Percentiles rank a stretch among this genome's conserved stretches.
These are phyloP conservation scores for Luffia ferchaultella DNA, from an alignment of 2,888 invertebrate species.

Conservation along the genomic window DNA sequence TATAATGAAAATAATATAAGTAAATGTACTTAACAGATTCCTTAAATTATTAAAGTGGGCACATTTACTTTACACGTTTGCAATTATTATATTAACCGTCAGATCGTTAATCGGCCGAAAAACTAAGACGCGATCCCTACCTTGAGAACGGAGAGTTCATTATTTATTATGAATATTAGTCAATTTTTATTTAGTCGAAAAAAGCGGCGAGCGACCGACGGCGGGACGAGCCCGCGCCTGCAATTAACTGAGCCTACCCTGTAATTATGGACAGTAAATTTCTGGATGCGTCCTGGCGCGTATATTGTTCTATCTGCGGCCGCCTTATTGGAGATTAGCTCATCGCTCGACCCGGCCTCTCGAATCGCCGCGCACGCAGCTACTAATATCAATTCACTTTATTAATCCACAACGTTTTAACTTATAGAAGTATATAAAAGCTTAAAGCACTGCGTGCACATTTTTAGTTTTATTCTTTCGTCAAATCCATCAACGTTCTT, in stretches of 20 bases:
- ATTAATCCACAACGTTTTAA: neutral
- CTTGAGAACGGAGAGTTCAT: constrained; percentile 57
- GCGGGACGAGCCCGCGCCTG: constrained; percentile 64
- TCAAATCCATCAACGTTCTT: neutral
- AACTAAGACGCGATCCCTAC: constrained; percentile 48
- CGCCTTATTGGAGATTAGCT: constrained; percentile 44
- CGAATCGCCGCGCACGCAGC: constrained; percentile 1
- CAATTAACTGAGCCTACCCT: constrained; percentile 85
- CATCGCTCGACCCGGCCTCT: constrained; percentile 16
- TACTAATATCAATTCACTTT: constrained; percentile 1
- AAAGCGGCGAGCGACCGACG: constrained; percentile 47
- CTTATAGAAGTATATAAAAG: too few relatives aligned
- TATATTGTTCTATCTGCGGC: constrained; percentile 56
- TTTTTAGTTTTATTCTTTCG: too few relatives aligned
- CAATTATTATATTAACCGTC: constrained; percentile 27
- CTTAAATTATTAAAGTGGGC: neutral
- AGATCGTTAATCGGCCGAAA: constrained; percentile 46
- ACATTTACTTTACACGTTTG: constrained; percentile 1
- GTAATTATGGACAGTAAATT: constrained; percentile 88
- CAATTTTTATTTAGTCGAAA: constrained; percentile 65
- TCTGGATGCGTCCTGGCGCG: constrained; percentile 69
- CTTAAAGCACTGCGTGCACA: too few relatives aligned
- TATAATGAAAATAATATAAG: too few relatives aligned
- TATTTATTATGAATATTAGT: constrained; percentile 68
- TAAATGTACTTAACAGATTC: neutral